Evolutionary conservation across 2,797 vertebrate species (phyloP).

Genomic region (Myotis planiceps): DNA sequence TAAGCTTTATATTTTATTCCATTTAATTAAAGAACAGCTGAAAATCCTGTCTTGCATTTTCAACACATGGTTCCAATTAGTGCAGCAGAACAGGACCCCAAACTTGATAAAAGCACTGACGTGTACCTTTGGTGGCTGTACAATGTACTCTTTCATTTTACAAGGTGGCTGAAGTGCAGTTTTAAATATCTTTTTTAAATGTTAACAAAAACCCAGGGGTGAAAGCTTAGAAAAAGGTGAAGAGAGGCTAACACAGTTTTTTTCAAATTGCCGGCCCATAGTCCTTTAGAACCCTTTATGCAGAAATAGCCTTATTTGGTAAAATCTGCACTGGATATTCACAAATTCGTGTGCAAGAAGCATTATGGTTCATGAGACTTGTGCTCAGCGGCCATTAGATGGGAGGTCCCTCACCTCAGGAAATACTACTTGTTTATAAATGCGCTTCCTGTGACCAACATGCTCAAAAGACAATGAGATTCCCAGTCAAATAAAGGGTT

Average conservation of each 20-base stretch:
- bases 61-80: slow-evolving; percentile 75
- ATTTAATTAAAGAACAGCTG: slow-evolving; percentile 76
- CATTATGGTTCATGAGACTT: not conserved
- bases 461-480: not conserved
- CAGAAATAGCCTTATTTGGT: slow-evolving; percentile 15
- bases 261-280: slow-evolving; percentile 28
- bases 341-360: slow-evolving; percentile 33
- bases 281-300: slow-evolving; percentile 6
- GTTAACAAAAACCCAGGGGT: slow-evolving; percentile 71
- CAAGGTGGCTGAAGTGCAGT: slow-evolving; percentile 58
- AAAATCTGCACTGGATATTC: slow-evolving; percentile 40
- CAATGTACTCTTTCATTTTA: slow-evolving; percentile 78
- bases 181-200: slow-evolving; percentile 73
- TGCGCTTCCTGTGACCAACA: not conserved
- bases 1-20: slow-evolving; percentile 56
- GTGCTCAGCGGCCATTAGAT: not conserved
- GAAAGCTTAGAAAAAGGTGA: slow-evolving; percentile 57
- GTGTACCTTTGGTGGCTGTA: slow-evolving; percentile 54
- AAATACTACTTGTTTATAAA: slow-evolving; percentile 56
- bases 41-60: slow-evolving; percentile 71
- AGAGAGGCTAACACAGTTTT: slow-evolving; percentile 15
- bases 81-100: not conserved
- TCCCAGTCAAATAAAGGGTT: slow-evolving; percentile 28
- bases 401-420: slow-evolving; percentile 19
- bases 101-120: slow-evolving; percentile 75